Evolutionary conservation across 2,888 invertebrate genomes (phyloP).

Genomic region (Polyploca ridens): DNA sequence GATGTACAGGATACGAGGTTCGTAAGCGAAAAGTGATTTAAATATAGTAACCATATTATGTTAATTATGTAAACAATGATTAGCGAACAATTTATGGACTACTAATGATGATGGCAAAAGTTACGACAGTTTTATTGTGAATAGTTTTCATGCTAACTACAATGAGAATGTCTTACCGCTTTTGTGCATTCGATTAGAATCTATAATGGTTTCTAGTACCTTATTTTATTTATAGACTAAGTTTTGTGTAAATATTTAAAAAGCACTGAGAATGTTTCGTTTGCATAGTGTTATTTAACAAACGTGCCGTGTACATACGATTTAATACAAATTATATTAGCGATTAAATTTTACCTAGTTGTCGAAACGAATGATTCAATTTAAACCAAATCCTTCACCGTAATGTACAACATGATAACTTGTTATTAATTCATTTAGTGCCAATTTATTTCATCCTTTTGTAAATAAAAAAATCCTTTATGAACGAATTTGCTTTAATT

Average conservation of each 20-base stretch:
- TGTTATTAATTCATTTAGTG: slow-evolving; percentile 64
- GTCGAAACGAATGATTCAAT: slow-evolving; percentile 45
- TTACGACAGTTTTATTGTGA: slow-evolving; percentile 39
- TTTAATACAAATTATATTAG: slow-evolving; percentile 64
- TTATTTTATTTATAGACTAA: slow-evolving; percentile 64
- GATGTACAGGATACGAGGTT: slow-evolving; percentile 24
- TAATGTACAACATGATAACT: slow-evolving; percentile 74
- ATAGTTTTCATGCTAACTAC: slow-evolving; percentile 19
- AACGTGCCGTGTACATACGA: slow-evolving; percentile 81
- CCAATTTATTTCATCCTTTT: slow-evolving; percentile 62
- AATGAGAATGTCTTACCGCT: slow-evolving; percentile 3
- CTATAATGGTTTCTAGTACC: slow-evolving; percentile 63
- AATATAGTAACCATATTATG: slow-evolving; percentile 40
- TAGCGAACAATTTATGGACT: slow-evolving; percentile 26
- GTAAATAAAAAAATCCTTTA: slow-evolving; percentile 38
- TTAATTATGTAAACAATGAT: slow-evolving; percentile 34
- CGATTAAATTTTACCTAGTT: slow-evolving; percentile 40
- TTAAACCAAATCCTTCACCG: slow-evolving; percentile 78
- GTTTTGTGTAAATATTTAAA: slow-evolving; percentile 72
- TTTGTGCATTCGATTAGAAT: slow-evolving; percentile 17
- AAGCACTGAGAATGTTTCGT: slow-evolving; percentile 66
- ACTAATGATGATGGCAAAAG: slow-evolving; percentile 12
- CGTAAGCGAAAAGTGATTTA: slow-evolving; percentile 49
- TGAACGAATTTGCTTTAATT: not conserved
- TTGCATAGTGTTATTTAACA: slow-evolving; percentile 66